phyloP scores from a whole-genome alignment of 2,113 vertebrate species.

The Pandion haliaetus region DNA sequence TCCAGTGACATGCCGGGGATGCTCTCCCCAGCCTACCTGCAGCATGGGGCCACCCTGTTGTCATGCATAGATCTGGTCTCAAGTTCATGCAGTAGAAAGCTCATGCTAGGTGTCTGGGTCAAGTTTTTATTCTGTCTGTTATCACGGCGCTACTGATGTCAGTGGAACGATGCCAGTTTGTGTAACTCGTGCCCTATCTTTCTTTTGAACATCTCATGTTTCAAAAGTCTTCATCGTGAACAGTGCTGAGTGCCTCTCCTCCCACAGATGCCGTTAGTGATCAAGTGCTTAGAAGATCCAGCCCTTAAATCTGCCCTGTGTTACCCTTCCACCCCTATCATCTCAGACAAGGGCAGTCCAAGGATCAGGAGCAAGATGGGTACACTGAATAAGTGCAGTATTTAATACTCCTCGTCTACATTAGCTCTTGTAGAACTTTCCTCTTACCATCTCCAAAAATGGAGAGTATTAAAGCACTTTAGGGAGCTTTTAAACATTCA shows the following conservation, averaged over 20 bases:
- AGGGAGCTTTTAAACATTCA: neutral
- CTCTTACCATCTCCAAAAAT: neutral
- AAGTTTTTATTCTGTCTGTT: neutral
- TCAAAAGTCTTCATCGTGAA: neutral
- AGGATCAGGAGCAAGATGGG: neutral
- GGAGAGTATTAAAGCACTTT: neutral
- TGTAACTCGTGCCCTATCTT: neutral
- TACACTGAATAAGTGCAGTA: neutral
- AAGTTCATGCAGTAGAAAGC: neutral
- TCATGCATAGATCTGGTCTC: neutral
- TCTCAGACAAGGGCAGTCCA: neutral
- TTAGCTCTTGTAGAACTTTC: neutral
- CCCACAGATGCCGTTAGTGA: neutral
- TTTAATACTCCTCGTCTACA: neutral
- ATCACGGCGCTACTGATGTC: neutral
- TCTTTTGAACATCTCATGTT: neutral
- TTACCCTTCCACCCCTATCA: neutral
- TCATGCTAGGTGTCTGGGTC: neutral
- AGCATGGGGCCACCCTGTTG: neutral
- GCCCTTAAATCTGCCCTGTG: neutral
- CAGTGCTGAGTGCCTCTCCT: neutral
- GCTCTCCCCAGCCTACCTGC: neutral
- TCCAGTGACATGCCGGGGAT: neutral
- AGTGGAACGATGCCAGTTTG: neutral
- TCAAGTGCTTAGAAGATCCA: neutral